Base-by-base conservation (phyloP, 2,797 vertebrate species). In the Acropternis orthonyx region DNA sequence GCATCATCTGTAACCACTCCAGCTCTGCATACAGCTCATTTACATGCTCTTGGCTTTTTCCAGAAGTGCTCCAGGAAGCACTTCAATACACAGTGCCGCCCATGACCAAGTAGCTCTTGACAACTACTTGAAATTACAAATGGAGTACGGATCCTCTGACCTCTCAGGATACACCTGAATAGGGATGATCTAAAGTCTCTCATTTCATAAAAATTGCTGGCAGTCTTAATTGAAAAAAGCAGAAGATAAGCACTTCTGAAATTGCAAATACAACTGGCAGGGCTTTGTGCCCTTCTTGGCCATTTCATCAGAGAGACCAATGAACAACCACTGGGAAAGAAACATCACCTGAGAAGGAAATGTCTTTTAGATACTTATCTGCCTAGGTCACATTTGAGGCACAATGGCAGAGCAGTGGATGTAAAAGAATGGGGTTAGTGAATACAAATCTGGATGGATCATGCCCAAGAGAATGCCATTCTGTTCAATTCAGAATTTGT, bases 21-120 rank as follows among this genome's bases (percentile, higher is more conserved):
- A 77, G 34, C 82, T 86, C 82, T 76, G 56, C 73, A 87, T 7
- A 39, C 41, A 95, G 74, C 78, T 85, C 21, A 79, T 92, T 73
- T 21, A 68, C 37, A 62, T 16, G 59, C 73, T 89, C 80, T 83
- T 55, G 65, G 1, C 62, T 84, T 81, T 59, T 85, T 52, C 66
- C 59, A 81, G 59, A 93, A 94, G 94, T 69, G 86, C 74, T 78
- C 52, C 51, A 88, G 92, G 66, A 86, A 88, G 59, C 41, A 34
- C 54, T 95, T 76, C 81, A 79, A 37, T 74, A 90, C 59, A 82
- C 52, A 85, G 8, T 13, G 15, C 36, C 16, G 85, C 66, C 62
- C 58, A 59, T 5, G 17, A 56, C 41, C 71, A 79, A 76, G 63
- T 8, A 84, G 59, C 24, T 73, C 78, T 79, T 87, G 77, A 85